Evolutionary conservation across 2,888 invertebrate genomes (phyloP), one percentile per base, ranked within the genome.

Genomic region (Microdon myrmicae): DNA sequence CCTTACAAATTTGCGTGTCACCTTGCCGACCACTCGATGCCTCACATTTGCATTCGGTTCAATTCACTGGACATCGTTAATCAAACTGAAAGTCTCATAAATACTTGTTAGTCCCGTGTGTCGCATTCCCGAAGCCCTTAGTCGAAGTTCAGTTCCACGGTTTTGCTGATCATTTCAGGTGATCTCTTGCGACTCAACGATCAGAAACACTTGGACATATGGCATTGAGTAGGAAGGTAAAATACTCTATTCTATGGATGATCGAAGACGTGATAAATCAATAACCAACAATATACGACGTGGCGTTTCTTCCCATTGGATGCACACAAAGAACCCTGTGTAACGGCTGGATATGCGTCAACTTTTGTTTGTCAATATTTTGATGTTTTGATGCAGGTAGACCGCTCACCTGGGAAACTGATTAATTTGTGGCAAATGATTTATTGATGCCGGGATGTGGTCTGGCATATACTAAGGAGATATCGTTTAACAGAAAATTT

Each of bases 231-330:
- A n/a, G 53, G 58, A 58, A 64, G 56, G 43, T 58, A 58, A 51
- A 58, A 64, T 51, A 51, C 26, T 47, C 32, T 37, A 48, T 58
- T 58, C 51, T 45, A 20, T 64, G 58, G 58, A 58, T 64, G 64
- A 64, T 64, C 58, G 64, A 64, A 20, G 58, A 64, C 45, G 64
- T 64, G 64, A 64, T 64, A 58, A 64, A 64, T 64, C 64, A 64
- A 64, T 64, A 64, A 64, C 58, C 58, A 64, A 64, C 64, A 64
- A 64, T 53, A 51, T 58, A 47, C 51, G 58, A 64, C 58, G 9
- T 43, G 22, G 35, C 41, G 37, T 41, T 41, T 41, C 14, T 20
- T 47, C 17, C 10, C 14, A 31, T 23, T 37, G 41, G 31, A 37
- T 45, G 26, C 44, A 22, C 55, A 28, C 32, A 28, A 16, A 41